Percentiles rank a stretch among this genome's conserved stretches.
phyloP scores from a whole-genome alignment of 2,888 invertebrate species.

The Chymomyza procnemis region DNA sequence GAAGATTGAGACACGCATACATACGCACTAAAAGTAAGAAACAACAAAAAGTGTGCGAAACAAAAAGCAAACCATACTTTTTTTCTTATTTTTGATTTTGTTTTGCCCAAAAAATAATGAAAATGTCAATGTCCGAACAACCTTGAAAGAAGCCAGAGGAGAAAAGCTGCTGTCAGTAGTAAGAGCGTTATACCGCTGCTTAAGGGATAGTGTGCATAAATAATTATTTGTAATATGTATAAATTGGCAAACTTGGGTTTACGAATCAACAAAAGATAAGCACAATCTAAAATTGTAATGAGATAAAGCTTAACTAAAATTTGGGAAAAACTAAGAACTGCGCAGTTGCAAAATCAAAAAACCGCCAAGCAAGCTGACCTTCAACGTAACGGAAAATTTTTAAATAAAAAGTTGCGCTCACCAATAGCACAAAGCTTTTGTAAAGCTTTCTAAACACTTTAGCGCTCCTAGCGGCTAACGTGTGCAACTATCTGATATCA shows the following conservation, averaged over 20 bases:
- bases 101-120: slow-evolving; percentile 67
- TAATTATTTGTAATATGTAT: slow-evolving; percentile 67
- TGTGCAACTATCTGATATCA: neutral
- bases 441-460: neutral
- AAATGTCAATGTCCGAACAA: slow-evolving; percentile 79
- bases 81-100: slow-evolving; percentile 28
- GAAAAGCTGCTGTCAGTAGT: slow-evolving; percentile 56
- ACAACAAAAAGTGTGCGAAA: slow-evolving; percentile 24
- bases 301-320: neutral
- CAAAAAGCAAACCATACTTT: slow-evolving; percentile 42
- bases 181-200: neutral
- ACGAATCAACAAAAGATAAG: slow-evolving; percentile 35
- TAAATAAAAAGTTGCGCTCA: neutral
- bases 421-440: neutral
- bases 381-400: neutral
- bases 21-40: slow-evolving; percentile 38
- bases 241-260: slow-evolving; percentile 40
- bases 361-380: neutral
- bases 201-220: slow-evolving; percentile 38
- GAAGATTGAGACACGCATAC: slow-evolving; percentile 46
- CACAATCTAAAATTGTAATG: slow-evolving; percentile 52
- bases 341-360: neutral
- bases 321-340: neutral
- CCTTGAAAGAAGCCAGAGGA: slow-evolving; percentile 78
- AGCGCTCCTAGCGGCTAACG: slow-evolving; percentile 17